A percentile compares a stretch with the other conserved stretches of the same genome.
phyloP scores from a whole-genome alignment of 2,113 vertebrate species.

The Eulemur rufifrons region DNA sequence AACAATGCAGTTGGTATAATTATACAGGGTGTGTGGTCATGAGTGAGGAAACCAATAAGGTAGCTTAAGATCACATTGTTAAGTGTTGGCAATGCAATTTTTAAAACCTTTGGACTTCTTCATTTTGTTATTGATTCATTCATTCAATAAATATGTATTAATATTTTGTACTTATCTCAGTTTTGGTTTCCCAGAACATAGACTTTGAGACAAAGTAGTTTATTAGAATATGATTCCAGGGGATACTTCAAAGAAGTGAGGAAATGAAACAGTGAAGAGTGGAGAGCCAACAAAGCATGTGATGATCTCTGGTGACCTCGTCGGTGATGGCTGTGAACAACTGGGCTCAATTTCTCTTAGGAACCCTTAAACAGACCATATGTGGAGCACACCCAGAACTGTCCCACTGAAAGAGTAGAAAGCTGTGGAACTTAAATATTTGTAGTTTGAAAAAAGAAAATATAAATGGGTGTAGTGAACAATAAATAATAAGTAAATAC shows the following conservation, averaged over 20 bases:
- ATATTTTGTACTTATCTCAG: background rate
- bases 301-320: background rate
- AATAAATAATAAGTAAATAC: background rate
- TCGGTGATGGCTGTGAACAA: background rate
- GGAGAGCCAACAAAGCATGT: background rate
- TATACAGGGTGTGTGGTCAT: background rate
- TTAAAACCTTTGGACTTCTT: background rate
- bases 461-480: background rate
- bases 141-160: background rate
- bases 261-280: background rate
- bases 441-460: background rate
- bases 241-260: background rate
- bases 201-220: background rate
- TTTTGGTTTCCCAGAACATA: background rate
- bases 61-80: background rate
- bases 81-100: background rate
- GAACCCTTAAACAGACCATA: background rate
- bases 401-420: background rate
- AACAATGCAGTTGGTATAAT: rapidly evolving
- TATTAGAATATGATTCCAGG: background rate
- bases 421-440: background rate
- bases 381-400: background rate
- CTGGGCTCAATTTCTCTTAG: background rate
- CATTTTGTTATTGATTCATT: background rate
- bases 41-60: background rate